phyloP scores from a whole-genome alignment of 2,113 vertebrate genomes.

The Cebus imitator region DNA sequence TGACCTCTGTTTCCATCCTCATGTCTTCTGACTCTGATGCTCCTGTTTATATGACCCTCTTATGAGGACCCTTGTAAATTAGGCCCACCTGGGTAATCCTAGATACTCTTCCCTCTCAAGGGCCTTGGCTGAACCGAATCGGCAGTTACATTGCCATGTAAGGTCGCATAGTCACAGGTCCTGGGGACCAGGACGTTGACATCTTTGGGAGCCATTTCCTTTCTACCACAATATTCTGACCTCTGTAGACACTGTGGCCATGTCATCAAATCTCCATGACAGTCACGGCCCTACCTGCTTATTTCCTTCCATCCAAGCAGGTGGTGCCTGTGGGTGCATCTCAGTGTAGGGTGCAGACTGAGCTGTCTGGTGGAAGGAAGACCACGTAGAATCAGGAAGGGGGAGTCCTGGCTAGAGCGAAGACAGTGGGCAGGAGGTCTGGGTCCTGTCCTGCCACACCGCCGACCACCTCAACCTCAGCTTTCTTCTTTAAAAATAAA shows the following conservation, averaged over 20 bases:
- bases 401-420: not conserved
- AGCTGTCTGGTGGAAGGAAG: not conserved
- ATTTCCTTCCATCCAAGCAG: no score
- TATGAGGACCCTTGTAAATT: not conserved
- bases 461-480: not conserved
- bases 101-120: not conserved
- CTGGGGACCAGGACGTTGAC: accelerated
- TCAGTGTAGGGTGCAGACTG: not conserved
- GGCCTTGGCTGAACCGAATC: not conserved
- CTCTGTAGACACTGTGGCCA: not conserved
- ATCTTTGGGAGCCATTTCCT: not conserved
- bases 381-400: no score
- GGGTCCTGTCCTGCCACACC: not conserved
- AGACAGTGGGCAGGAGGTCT: not conserved
- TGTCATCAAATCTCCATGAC: accelerated
- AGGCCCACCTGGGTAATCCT: not conserved
- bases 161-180: accelerated
- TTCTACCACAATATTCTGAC: accelerated
- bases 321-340: accelerated
- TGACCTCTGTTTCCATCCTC: not conserved
- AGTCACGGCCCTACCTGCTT: not conserved
- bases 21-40: not conserved
- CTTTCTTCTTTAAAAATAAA: not conserved
- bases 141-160: accelerated
- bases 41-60: not conserved